phyloP scores from a whole-genome alignment of 2,888 invertebrate genomes.

The Alloplasta piceator region DNA sequence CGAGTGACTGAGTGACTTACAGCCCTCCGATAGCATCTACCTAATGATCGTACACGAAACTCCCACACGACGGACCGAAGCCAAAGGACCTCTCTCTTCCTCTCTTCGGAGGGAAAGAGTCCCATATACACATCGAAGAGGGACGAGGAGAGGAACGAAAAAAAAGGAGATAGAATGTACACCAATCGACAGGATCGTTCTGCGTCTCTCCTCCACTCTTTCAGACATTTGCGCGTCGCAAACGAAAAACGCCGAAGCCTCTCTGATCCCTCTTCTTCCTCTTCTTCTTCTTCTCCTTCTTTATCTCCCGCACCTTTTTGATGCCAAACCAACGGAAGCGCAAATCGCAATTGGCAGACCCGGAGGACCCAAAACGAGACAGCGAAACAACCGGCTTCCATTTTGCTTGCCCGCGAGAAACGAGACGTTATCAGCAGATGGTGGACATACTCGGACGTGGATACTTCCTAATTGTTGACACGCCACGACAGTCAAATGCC shows the following conservation, averaged over 20 bases:
- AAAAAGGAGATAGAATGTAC: conserved; percentile 17
- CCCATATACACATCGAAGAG: conserved; percentile 37
- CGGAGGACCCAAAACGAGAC: conserved; percentile 9
- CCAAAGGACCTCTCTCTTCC: too few species aligned
- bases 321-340: conserved; percentile 42
- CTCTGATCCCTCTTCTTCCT: conserved; percentile 49
- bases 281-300: conserved; percentile 18
- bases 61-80: conserved; percentile 73
- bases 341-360: conserved; percentile 23
- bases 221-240: conserved; percentile 45
- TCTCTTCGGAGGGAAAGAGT: conserved; percentile 27
- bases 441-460: conserved; percentile 76
- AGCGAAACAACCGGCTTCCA: conserved; percentile 17
- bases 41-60: conserved; percentile 82
- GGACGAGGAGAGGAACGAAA: neutral
- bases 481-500: conserved; percentile 62
- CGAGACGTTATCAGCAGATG: conserved; percentile 76
- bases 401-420: too few species aligned
- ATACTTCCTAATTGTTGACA: conserved; percentile 81
- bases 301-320: conserved; percentile 2
- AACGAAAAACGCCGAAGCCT: conserved; percentile 62
- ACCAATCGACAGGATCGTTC: conserved; percentile 57
- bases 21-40: conserved; percentile 79
- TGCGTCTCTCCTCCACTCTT: neutral
- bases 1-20: conserved; percentile 80